Base-by-base conservation (phyloP, 2,113 vertebrate genomes). In the Arizona elegans region DNA sequence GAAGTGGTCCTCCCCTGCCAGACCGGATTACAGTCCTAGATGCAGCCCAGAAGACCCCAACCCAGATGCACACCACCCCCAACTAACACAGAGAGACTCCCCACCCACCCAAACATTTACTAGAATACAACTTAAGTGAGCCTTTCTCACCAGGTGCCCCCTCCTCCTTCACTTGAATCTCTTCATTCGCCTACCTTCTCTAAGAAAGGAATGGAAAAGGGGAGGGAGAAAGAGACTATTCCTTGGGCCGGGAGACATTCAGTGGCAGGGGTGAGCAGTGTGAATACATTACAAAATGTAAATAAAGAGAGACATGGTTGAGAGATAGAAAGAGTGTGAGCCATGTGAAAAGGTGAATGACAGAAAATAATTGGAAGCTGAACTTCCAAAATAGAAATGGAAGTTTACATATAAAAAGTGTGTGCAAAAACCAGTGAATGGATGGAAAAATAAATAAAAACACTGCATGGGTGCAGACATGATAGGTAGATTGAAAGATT, bases 1-100 rank as follows among this genome's bases (percentile, higher is more conserved):
- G 94, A 95, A 86, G 91, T 91, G 38, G 93, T 92, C 91, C 89
- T 92, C 86, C 91, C 88, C 24, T 93, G 89, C 92, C 89, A 75
- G 91, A 92, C 89, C 55, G 90, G 94, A 70, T 70, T 92, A 56
- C 92, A 89, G 90, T 70, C 92, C 93, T 94, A 94, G 94, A 92
- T 86, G 92, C 56, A 93, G 47, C 89, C 75, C 92, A 65, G 89
- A 90, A 87, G 81, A 90, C 62, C 86, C 93, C 52, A 86, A 87
- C 93, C 94, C 90, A 52, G 75, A 55, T 92, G 75, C 91, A 38
- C 62, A 26, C 26, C 75, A 91, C 47, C 58, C 59, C 53, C 5
- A 33, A 93, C 90, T 94, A 93, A 91, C 92, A 86, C 38, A 94
- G 90, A 92, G 89, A 88, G 86, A 33, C 47, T 8, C 91, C 12